Percentiles rank a stretch among this genome's conserved stretches.
Conservation (phyloP, 2,888 invertebrate genomes). For the Physocephala rufipes region DNA sequence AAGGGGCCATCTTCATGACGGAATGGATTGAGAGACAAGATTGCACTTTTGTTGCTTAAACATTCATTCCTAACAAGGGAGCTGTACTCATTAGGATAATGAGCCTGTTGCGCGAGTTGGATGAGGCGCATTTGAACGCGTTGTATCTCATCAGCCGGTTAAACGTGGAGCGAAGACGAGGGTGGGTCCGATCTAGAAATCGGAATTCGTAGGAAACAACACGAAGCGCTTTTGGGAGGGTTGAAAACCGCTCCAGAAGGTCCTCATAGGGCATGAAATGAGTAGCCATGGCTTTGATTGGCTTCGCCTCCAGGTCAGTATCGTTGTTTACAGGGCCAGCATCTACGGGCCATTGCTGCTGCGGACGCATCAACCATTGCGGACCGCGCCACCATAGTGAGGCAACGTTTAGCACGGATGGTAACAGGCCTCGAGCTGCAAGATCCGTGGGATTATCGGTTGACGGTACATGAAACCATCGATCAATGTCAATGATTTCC, state of each 20-base stretch:
- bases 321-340: neutral
- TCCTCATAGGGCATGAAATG: neutral
- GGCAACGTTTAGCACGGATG: neutral
- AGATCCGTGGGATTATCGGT: neutral
- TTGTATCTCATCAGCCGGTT: neutral
- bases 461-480: neutral
- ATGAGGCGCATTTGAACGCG: no score
- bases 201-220: neutral
- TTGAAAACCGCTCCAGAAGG: no score
- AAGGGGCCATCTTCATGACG: neutral
- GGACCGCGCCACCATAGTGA: neutral
- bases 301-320: neutral
- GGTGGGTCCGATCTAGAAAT: no score
- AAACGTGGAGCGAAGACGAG: neutral
- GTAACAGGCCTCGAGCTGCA: constrained; percentile 1
- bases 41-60: no score
- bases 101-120: neutral
- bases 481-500: neutral
- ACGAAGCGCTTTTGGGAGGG: no score
- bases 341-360: neutral
- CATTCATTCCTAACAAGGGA: neutral
- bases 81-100: neutral
- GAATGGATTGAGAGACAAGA: no score
- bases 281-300: neutral
- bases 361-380: neutral